phyloP scores from a whole-genome alignment of 2,888 invertebrate species.

The Adelognathus sp. region DNA sequence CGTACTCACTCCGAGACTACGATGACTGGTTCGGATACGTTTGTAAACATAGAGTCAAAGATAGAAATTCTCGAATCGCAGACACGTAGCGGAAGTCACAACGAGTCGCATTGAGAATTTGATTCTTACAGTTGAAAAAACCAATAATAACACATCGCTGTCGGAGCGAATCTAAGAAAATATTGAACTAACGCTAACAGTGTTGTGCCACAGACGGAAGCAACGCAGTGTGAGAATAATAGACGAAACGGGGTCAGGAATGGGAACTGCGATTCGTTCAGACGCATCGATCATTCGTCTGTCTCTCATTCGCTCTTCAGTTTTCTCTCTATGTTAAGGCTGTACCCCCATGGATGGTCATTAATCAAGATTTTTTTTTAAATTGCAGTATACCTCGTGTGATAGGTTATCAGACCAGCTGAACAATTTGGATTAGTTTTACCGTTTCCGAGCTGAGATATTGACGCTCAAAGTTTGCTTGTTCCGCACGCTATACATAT shows the following conservation, averaged over 20 bases:
- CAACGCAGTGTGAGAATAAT: background rate
- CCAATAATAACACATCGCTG: background rate
- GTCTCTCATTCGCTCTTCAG: background rate
- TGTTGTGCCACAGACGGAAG: background rate
- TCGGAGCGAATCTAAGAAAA: conserved; percentile 15
- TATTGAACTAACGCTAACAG: background rate
- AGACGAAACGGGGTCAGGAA: conserved; percentile 30
- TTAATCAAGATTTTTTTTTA: no score
- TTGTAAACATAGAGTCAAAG: conserved; percentile 42
- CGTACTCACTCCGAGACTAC: conserved; percentile 3
- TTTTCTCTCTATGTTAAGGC: no score
- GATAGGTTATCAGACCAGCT: no score
- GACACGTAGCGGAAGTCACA: background rate
- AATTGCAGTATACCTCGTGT: no score
- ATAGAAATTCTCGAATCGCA: background rate
- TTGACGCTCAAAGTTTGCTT: no score
- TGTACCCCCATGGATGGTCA: no score
- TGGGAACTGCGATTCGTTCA: conserved; percentile 13
- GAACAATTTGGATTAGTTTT: no score
- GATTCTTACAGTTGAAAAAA: background rate
- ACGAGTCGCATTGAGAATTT: conserved; percentile 15
- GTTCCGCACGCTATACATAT: no score
- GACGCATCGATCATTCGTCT: conserved; percentile 38
- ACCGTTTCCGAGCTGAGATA: no score
- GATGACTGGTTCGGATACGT: conserved; percentile 49